Conservation (phyloP, 2,113 vertebrate species). For the Triplophysa tibetana region DNA sequence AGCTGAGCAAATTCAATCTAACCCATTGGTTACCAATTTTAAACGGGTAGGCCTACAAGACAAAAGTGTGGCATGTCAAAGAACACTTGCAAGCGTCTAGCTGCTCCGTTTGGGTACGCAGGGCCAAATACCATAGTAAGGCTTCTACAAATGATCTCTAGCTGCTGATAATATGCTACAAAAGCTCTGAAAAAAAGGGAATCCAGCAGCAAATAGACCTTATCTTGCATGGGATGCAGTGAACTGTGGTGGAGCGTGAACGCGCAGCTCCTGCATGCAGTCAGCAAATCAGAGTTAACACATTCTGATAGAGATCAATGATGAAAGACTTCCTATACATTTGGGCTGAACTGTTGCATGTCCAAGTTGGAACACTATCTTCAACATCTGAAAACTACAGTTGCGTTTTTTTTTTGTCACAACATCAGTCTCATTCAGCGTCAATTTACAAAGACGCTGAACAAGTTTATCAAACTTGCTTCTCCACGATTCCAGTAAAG, state of each 20-base stretch:
- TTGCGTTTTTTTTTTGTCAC: too few relatives aligned
- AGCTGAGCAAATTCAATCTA: background rate
- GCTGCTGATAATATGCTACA: background rate
- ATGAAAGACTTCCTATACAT: background rate
- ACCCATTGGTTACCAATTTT: background rate
- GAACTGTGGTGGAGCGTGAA: background rate
- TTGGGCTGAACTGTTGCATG: background rate
- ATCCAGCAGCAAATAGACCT: background rate
- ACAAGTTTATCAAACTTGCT: too few relatives aligned
- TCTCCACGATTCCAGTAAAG: background rate
- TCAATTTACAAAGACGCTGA: too few relatives aligned
- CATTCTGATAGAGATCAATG: background rate
- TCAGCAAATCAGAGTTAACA: conserved; percentile 6
- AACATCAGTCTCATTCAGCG: too few relatives aligned
- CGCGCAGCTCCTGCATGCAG: background rate
- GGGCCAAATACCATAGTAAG: background rate
- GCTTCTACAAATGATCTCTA: background rate
- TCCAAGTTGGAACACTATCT: too few relatives aligned
- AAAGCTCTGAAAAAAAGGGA: background rate
- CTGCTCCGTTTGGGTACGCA: background rate
- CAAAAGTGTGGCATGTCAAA: background rate
- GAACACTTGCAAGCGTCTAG: background rate
- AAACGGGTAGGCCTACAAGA: background rate
- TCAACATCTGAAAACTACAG: too few relatives aligned
- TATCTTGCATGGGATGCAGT: background rate